Evolutionary conservation across 2,797 vertebrate genomes (phyloP).

Genomic region (Ctenosaura bakeri): DNA sequence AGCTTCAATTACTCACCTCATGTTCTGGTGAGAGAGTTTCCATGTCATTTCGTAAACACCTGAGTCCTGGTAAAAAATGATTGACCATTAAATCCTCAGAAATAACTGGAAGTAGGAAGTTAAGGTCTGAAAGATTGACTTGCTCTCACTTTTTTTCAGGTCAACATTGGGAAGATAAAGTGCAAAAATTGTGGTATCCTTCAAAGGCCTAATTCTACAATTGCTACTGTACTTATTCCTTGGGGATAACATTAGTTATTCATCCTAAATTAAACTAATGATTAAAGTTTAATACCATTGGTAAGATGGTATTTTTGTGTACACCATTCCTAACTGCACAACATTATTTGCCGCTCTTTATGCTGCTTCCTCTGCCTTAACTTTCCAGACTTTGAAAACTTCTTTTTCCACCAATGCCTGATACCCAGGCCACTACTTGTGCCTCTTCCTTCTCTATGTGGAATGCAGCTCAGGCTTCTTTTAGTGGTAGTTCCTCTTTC

Average conservation of each 20-base stretch:
- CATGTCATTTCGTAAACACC: conserved; percentile 96
- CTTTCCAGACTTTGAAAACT: background rate
- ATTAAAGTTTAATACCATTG: background rate
- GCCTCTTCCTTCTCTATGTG: background rate
- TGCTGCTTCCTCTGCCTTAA: background rate
- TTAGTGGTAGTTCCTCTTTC: conserved; percentile 4
- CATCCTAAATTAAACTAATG: background rate
- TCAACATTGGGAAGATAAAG: conserved; percentile 21
- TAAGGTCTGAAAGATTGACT: conserved; percentile 73
- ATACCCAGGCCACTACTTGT: background rate
- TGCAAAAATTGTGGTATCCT: background rate
- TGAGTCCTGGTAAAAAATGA: conserved; percentile 97
- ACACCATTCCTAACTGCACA: background rate
- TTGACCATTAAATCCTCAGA: conserved; percentile 98
- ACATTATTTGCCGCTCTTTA: background rate
- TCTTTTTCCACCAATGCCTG: background rate
- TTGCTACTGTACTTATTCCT: background rate
- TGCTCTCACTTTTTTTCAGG: background rate
- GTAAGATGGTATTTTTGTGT: background rate
- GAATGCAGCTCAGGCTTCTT: background rate
- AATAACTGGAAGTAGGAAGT: conserved; percentile 87
- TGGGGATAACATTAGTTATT: background rate
- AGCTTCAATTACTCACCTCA: conserved; percentile 84
- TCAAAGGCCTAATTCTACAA: background rate
- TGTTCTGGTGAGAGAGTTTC: conserved; percentile 98